phyloP scores from a whole-genome alignment of 2,113 vertebrate species.

The Sula dactylatra region DNA sequence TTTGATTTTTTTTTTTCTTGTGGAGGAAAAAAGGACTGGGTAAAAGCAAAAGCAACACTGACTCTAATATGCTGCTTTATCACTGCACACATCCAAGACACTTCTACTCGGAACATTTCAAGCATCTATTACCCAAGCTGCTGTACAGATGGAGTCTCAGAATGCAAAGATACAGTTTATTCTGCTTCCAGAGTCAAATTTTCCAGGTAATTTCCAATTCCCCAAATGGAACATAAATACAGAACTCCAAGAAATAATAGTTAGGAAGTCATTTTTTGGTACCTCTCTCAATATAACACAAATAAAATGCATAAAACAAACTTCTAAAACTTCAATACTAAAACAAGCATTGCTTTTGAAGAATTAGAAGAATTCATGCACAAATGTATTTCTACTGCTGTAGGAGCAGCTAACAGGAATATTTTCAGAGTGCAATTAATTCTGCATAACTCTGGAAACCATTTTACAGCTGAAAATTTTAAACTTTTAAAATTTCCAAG shows the following conservation, averaged over 20 bases:
- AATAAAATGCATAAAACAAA: not conserved
- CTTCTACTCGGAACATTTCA: not conserved
- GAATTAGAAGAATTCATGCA: not conserved
- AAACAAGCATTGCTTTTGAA: not conserved
- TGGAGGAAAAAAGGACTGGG: not conserved
- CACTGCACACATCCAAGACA: not conserved
- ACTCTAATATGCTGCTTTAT: not conserved
- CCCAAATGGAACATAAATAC: not conserved
- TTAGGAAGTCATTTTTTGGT: not conserved
- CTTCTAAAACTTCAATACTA: not conserved
- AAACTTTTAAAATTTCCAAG: not conserved
- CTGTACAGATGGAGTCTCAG: not conserved
- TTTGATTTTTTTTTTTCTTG: not conserved
- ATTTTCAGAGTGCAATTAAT: not conserved
- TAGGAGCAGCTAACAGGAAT: not conserved
- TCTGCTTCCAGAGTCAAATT: not conserved
- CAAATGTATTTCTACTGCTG: not conserved
- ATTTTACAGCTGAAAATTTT: not conserved
- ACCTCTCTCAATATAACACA: not conserved
- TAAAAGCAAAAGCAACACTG: not conserved
- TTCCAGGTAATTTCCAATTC: not conserved
- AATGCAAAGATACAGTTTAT: not conserved
- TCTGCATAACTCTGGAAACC: not conserved
- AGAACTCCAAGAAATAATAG: not conserved
- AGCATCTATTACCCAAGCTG: not conserved